Conservation (phyloP, 2,888 invertebrate species). For the Drosophila hamatofila region DNA sequence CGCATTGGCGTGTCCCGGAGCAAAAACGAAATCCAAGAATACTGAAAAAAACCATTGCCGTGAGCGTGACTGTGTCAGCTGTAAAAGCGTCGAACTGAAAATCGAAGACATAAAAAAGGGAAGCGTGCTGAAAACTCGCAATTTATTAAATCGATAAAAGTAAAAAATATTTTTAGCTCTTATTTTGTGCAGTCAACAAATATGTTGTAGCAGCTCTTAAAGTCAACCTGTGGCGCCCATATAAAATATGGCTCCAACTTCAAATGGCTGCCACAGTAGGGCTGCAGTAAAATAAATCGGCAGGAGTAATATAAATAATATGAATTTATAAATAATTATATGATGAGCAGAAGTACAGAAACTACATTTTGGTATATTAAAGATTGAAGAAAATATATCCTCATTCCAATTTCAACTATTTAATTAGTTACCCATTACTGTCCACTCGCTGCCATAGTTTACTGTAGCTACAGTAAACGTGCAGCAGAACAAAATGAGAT, state of each 20-base stretch:
- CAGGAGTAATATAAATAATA: neutral
- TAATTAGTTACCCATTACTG: neutral
- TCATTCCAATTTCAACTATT: neutral
- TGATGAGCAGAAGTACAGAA: neutral
- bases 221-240: constrained; percentile 38
- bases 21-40: constrained; percentile 49
- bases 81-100: constrained; percentile 52
- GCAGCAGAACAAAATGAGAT: constrained; percentile 34
- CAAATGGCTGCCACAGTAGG: neutral
- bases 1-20: constrained; percentile 38
- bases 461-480: constrained; percentile 34
- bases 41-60: constrained; percentile 37
- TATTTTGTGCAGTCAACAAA: constrained; percentile 28
- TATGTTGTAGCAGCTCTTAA: constrained; percentile 36
- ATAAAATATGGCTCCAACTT: constrained; percentile 10
- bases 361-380: neutral
- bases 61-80: constrained; percentile 70
- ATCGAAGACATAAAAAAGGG: constrained; percentile 57
- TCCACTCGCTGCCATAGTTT: neutral
- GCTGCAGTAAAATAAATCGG: neutral
- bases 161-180: constrained; percentile 25
- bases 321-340: neutral
- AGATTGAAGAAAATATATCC: neutral
- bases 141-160: constrained; percentile 76
- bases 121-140: constrained; percentile 39